These are phyloP conservation scores for Petrosia ficiformis DNA, from an alignment of 37 sponge, comb jelly and placozoan species.

Conservation along the genomic window DNA sequence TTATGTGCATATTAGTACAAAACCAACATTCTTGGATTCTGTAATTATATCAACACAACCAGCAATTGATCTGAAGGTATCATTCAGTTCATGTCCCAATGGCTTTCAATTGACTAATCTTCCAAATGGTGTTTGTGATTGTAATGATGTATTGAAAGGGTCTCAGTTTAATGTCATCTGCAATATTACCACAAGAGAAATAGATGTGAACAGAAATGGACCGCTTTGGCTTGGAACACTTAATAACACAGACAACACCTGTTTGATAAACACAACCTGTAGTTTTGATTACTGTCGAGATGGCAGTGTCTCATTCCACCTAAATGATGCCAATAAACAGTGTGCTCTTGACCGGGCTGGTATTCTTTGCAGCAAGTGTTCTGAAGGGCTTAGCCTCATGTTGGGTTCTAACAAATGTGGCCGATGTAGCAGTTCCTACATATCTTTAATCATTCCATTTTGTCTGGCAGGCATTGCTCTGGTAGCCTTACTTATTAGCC, in stretches of 20 bases:
- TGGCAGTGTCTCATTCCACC: background rate
- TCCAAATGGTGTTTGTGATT: no score
- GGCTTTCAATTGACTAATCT: no score
- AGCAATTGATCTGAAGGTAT: no score
- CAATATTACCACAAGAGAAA: background rate
- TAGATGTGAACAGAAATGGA: background rate
- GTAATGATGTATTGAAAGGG: no score
- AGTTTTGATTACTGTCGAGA: constrained; percentile 10
- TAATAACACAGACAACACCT: background rate
- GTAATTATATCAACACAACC: no score
- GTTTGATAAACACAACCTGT: background rate
- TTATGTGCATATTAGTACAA: no score
- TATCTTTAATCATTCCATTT: constrained; percentile 5
- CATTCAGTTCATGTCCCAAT: no score
- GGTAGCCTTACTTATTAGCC: background rate
- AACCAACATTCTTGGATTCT: no score
- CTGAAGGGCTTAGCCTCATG: background rate
- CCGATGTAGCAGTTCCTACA: constrained; percentile 2
- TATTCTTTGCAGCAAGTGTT: constrained; percentile 15
- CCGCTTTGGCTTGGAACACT: constrained; percentile 1
- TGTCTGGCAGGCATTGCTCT: constrained; percentile 6
- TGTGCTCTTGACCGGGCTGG: constrained; percentile 15
- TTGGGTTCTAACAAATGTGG: constrained; percentile 3
- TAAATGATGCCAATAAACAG: constrained; percentile 5
- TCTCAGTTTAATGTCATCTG: background rate